Base-by-base conservation (phyloP, 2,113 vertebrate species). In the Synchiropus splendidus region DNA sequence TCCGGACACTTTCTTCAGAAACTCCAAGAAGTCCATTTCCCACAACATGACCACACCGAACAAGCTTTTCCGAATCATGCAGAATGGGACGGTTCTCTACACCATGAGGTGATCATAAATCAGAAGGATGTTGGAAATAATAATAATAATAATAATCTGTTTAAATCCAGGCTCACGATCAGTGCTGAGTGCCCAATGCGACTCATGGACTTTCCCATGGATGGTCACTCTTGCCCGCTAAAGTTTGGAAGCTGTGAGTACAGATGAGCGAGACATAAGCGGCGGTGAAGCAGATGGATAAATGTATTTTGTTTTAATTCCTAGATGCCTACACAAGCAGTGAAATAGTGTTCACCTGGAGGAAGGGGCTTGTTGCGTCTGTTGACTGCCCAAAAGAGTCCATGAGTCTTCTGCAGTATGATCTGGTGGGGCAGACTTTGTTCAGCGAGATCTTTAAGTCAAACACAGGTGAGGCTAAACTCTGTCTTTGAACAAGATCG, bases 1-100 rank as follows among this genome's bases (percentile, higher is more conserved):
- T 0, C 87, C 87, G 1, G 87, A 89, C 58, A 86, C 85, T 1
- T 89, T 86, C 50, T 88, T 89, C 58, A 61, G 80, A 45, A 86
- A 88, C 51, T 83, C 85, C 12, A 87, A 55, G 66, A 87, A 68
- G 52, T 86, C 84, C 1, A 67, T 85, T 18, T 77, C 79, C 18
- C 87, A 89, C 49, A 88, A 88, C 57, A 88, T 74, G 80, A 89
- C 86, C 17, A 75, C 84, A 2, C 86, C 87, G 0, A 89, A 89
- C 79, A 87, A 86, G 65, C 76, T 89, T 36, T 88, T 89, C 54
- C 78, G 86, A 13, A 88, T 89, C 53, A 89, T 89, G 87, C 73
- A 88, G 58, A 87, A 89, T 1, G 86, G 87, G 33, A 89, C 86
- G 1, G 80, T 88, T 13, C 77, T 89, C 36, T 89, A 89, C 76